Base-by-base conservation (phyloP, 1,140 invertebrate genomes). In the Macrosteles quadrilineatus region DNA sequence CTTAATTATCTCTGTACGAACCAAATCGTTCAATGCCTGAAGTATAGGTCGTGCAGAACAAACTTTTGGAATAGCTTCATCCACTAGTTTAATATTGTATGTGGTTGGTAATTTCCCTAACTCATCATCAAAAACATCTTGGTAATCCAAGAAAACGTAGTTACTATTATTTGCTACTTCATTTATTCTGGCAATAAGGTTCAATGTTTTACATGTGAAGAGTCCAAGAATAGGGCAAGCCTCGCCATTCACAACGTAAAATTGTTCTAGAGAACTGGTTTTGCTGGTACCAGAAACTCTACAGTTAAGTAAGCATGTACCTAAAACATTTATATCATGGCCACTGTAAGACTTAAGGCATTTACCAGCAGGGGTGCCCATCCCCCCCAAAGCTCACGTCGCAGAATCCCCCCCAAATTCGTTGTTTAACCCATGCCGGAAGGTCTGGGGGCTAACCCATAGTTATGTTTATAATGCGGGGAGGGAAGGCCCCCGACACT, bases 321-420 rank as follows among this genome's bases (percentile, higher is more conserved):
- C 36, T 43, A 43, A 43, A 43, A 43, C 36, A 43, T 43, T 43
- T 43, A 43, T 43, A n/a, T n/a, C n/a, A n/a, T n/a, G n/a, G n/a
- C n/a, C n/a, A n/a, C n/a, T n/a, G n/a, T n/a, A n/a, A n/a, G 36
- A 11, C 36, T 43, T 43, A 17, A 43, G 36, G 17, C 36, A 43
- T 17, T 43, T 43, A 43, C 36, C 36, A 43, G 36, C 17, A 43
- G n/a, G n/a, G n/a, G n/a, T n/a, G n/a, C n/a, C n/a, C n/a, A n/a
- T n/a, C n/a, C n/a, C n/a, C n/a, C n/a, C n/a, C n/a, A n/a, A n/a
- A n/a, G n/a, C n/a, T n/a, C n/a, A n/a, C n/a, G n/a, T n/a, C n/a
- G n/a, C n/a, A n/a, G n/a, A n/a, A n/a, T n/a, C n/a, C n/a, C n/a
- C n/a, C n/a, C n/a, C n/a, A n/a, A n/a, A n/a, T n/a, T n/a, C n/a